A percentile compares a stretch with the other conserved stretches of the same genome.
Conservation (phyloP, 1,140 invertebrate genomes). For the Calliopsis andreniformis region DNA sequence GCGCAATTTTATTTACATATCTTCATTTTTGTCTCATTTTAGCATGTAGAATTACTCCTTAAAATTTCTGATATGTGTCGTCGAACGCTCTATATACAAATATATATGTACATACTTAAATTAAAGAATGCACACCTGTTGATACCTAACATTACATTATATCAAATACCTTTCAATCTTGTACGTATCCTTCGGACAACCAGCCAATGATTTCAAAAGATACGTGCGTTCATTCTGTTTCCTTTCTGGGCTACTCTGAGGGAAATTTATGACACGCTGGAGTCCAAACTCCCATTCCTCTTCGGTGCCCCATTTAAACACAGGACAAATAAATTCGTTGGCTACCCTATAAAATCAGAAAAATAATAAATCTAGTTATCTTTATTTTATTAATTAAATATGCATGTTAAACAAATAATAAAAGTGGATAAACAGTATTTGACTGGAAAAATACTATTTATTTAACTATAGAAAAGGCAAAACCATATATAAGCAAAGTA, state of each 20-base stretch:
- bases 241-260: slow-evolving; percentile 79
- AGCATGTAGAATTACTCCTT: too few relatives aligned
- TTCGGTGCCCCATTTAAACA: slow-evolving; percentile 88
- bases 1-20: too few relatives aligned
- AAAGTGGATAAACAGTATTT: too few relatives aligned
- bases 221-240: slow-evolving; percentile 88
- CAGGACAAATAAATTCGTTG: slow-evolving; percentile 88
- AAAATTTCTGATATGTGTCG: too few relatives aligned
- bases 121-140: too few relatives aligned
- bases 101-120: too few relatives aligned
- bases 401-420: too few relatives aligned
- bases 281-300: slow-evolving; percentile 91
- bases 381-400: background rate
- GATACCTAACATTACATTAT: too few relatives aligned
- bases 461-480: background rate
- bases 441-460: background rate
- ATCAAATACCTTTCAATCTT: slow-evolving; percentile 85
- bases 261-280: slow-evolving; percentile 87
- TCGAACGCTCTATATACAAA: too few relatives aligned
- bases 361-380: background rate
- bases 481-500: slow-evolving; percentile 48
- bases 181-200: slow-evolving; percentile 85
- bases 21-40: too few relatives aligned
- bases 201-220: slow-evolving; percentile 87
- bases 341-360: slow-evolving; percentile 82